phyloP scores from a whole-genome alignment of 2,888 invertebrate genomes.

The Phrixothrix hirtus region DNA sequence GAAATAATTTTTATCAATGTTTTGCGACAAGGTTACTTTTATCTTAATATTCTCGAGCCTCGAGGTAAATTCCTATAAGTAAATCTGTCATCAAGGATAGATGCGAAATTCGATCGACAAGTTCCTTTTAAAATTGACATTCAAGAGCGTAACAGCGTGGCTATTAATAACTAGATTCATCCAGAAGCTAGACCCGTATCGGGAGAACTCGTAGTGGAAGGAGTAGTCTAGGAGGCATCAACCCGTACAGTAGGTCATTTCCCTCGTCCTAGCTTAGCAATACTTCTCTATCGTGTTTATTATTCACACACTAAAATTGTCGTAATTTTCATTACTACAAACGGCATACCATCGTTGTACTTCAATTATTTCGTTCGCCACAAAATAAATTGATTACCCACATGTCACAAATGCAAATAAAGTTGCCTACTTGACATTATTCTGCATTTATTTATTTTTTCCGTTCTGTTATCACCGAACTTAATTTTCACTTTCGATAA shows the following conservation, averaged over 20 bases:
- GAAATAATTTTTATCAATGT: background rate
- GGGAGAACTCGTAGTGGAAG: constrained; percentile 8
- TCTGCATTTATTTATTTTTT: background rate
- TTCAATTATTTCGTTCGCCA: background rate
- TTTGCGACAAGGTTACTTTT: constrained; percentile 16
- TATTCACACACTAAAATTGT: constrained; percentile 27
- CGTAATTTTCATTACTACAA: constrained; percentile 3
- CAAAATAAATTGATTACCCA: constrained; percentile 7
- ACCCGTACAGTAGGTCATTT: constrained; percentile 39
- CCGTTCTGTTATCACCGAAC: background rate
- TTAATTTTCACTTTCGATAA: too few species aligned
- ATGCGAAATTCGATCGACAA: constrained; percentile 8
- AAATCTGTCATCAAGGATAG: constrained; percentile 16
- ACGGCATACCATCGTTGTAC: background rate
- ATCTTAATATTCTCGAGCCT: constrained; percentile 13
- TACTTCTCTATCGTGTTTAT: constrained; percentile 6
- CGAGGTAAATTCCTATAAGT: constrained; percentile 10
- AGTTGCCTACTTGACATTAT: constrained; percentile 34
- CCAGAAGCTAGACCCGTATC: constrained; percentile 15
- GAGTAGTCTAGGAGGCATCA: constrained; percentile 32
- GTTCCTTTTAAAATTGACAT: too few species aligned
- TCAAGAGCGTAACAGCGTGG: too few species aligned
- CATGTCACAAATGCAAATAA: constrained; percentile 16
- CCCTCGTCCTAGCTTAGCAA: constrained; percentile 24
- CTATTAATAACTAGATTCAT: constrained; percentile 33